Percentiles rank a stretch among this genome's conserved stretches.
phyloP scores from a whole-genome alignment of 2,888 invertebrate genomes.

The Folsomia candida region DNA sequence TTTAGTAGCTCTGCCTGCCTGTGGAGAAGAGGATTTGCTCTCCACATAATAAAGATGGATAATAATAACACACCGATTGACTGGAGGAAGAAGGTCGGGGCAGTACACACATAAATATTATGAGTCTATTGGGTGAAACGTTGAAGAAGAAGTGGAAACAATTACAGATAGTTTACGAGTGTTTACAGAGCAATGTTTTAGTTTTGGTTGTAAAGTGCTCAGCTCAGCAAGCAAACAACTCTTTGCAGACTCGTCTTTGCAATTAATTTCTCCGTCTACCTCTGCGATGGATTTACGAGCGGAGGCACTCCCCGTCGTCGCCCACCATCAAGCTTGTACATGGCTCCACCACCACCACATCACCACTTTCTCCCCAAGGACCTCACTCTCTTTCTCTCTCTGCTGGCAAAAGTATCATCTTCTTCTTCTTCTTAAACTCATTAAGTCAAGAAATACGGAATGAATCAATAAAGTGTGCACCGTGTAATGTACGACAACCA shows the following conservation, averaged over 20 bases:
- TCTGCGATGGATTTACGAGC: conserved; percentile 8
- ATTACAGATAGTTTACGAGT: neutral
- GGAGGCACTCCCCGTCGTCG: neutral
- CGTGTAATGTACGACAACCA: neutral
- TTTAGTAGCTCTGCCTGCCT: neutral
- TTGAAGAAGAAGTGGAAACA: neutral
- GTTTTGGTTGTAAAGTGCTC: conserved; percentile 1
- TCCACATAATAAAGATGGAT: no score
- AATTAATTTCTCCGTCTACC: conserved; percentile 10
- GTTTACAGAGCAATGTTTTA: neutral
- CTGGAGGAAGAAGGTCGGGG: neutral
- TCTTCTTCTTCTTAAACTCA: neutral
- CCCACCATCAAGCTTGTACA: neutral
- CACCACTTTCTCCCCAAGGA: conserved; percentile 2
- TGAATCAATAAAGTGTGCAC: neutral
- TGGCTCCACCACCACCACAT: neutral
- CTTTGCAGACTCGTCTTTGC: conserved; percentile 11
- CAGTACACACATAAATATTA: neutral
- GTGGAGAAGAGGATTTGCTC: neutral
- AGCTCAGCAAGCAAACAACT: neutral
- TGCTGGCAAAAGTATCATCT: neutral
- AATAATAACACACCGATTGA: neutral
- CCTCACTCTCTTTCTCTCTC: neutral
- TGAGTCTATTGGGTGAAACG: neutral
- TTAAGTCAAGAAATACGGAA: neutral